Evolutionary conservation across 2,888 invertebrate genomes (phyloP).

Genomic region (Bruchidius siliquastri): DNA sequence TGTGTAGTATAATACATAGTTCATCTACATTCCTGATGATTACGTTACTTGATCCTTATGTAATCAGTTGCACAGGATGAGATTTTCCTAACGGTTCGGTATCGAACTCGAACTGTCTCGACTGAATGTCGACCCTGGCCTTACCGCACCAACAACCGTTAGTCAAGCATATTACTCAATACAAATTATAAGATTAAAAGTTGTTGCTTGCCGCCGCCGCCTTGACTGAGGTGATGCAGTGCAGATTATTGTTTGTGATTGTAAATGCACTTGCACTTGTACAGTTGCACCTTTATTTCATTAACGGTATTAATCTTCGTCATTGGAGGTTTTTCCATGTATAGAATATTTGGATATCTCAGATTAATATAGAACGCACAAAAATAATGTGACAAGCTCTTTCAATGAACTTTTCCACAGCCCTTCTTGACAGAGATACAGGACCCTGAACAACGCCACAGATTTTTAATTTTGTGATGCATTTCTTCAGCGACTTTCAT

Average conservation of each 20-base stretch:
- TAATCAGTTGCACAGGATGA: neutral
- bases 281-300: neutral
- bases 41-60: neutral
- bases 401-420: too few relatives aligned
- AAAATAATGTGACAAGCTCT: too few relatives aligned
- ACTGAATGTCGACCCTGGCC: neutral
- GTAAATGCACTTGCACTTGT: neutral
- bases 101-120: neutral
- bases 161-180: neutral
- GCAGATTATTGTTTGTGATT: neutral
- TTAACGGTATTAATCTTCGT: neutral
- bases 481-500: too few relatives aligned
- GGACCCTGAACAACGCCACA: too few relatives aligned
- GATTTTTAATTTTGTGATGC: too few relatives aligned
- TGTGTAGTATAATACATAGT: too few relatives aligned
- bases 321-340: too few relatives aligned
- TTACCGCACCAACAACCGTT: neutral
- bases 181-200: neutral
- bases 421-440: too few relatives aligned
- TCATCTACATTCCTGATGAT: too few relatives aligned
- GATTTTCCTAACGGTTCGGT: neutral
- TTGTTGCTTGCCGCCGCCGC: neutral
- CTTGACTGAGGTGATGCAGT: neutral
- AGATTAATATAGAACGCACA: too few relatives aligned
- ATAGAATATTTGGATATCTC: too few relatives aligned